Conservation (phyloP, 2,113 vertebrate genomes). For the Myrmecobius fasciatus region DNA sequence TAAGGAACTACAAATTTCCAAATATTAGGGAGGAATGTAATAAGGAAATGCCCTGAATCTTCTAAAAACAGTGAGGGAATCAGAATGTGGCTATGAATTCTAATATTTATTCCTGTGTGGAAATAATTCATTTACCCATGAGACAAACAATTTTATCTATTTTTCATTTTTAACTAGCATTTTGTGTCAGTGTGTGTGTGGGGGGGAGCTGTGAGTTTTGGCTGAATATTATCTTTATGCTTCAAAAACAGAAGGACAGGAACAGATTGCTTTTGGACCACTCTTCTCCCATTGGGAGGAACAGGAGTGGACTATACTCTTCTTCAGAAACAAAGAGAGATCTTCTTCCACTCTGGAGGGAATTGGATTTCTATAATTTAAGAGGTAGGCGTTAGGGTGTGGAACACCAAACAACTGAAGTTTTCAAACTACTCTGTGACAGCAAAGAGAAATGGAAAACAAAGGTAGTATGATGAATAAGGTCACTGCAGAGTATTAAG, state of each 20-base stretch:
- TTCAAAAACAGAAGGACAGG: not conserved
- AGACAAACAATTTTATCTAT: not conserved
- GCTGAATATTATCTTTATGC: not conserved
- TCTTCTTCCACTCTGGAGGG: not conserved
- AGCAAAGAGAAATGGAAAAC: not conserved
- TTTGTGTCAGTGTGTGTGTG: not conserved
- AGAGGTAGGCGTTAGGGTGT: fast-evolving
- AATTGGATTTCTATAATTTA: not conserved
- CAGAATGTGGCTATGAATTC: not conserved
- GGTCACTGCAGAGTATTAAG: not conserved
- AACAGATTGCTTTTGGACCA: not conserved
- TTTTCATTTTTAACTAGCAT: not conserved
- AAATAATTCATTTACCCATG: not conserved
- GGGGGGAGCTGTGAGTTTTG: not conserved
- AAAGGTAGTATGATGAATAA: not conserved
- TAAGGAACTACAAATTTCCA: not conserved
- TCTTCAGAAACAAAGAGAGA: not conserved
- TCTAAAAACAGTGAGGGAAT: not conserved
- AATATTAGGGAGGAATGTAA: not conserved
- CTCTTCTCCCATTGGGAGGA: not conserved
- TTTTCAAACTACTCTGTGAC: not conserved
- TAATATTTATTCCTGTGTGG: not conserved
- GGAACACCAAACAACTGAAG: not conserved
- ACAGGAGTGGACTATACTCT: not conserved
- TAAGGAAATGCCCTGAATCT: not conserved